A percentile compares a stretch with the other conserved stretches of the same genome.
phyloP scores from a whole-genome alignment of 2,113 vertebrate genomes.

The Ursus arctos region DNA sequence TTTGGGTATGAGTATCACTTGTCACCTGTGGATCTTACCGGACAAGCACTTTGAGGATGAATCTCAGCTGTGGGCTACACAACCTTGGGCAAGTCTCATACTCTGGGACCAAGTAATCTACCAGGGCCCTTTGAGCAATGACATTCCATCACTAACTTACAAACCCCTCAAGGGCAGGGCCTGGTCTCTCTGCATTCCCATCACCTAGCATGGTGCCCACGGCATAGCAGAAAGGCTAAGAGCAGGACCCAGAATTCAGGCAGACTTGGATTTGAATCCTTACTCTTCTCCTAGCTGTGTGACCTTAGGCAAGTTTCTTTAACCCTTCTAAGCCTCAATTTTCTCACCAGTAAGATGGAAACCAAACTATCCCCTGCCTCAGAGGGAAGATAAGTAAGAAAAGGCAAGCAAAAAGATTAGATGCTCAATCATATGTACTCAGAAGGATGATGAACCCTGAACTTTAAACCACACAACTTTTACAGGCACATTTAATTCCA shows the following conservation, averaged over 20 bases:
- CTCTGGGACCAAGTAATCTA: neutral
- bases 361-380: neutral
- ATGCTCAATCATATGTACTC: neutral
- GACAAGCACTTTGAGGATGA: neutral
- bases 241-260: neutral
- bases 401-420: slow-evolving; percentile 23
- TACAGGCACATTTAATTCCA: neutral
- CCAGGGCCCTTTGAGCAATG: neutral
- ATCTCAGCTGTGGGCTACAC: neutral
- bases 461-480: neutral
- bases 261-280: neutral
- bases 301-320: neutral
- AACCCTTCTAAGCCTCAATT: neutral
- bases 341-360: slow-evolving; percentile 31
- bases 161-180: neutral
- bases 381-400: slow-evolving; percentile 35
- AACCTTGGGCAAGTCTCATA: neutral
- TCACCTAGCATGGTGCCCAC: neutral
- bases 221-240: neutral
- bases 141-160: neutral
- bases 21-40: neutral
- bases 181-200: neutral
- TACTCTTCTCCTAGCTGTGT: neutral
- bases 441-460: slow-evolving; percentile 8
- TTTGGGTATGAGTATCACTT: neutral